Base-by-base conservation (phyloP, 2,797 vertebrate genomes). In the Typhlichthys eigenmanni region DNA sequence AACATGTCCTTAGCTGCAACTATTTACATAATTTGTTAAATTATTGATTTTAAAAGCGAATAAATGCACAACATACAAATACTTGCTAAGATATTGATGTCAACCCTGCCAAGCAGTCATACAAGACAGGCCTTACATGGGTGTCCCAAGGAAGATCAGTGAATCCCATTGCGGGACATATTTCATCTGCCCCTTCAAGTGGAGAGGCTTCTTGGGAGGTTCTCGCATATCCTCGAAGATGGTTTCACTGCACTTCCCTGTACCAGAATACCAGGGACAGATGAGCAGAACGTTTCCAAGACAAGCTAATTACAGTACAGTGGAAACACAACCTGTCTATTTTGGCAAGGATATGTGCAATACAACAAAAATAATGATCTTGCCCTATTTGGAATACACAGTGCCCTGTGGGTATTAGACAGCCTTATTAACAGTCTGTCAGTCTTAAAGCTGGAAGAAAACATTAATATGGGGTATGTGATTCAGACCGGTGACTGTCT, bases 131-230 rank as follows among this genome's bases (percentile, higher is more conserved):
- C 55, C 88, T 92, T 89, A 93, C 92, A 93, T 92, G 49, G 91
- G 91, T 0, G 90, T 93, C 52, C 91, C 91, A 16, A 92, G 77
- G 85, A 93, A 90, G 84, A 92, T 92, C 74, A 92, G 91, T 0
- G 92, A 93, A 82, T 93, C 88, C 92, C 92, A 93, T 76, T 90
- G 90, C 10, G 90, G 83, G 56, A 93, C 91, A 0, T 93, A 92
- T 62, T 93, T 93, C 91, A 93, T 93, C 74, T 93, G 91, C 19
- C 92, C 92, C 52, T 93, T 93, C 64, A 93, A 86, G 67, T 93
- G 91, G 9, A 92, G 89, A 13, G 91, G 91, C 62, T 93, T 93
- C 82, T 93, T 93, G 0, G 88, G 79, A 13, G 90, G 91, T 60
- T 93, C 90, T 34, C 88, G 58, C 89, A 92, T 91, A 78, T 93